A percentile compares a stretch with the other conserved stretches of the same genome.
Evolutionary conservation across 2,888 invertebrate genomes (phyloP).

Genomic region (Tholera decimalis): DNA sequence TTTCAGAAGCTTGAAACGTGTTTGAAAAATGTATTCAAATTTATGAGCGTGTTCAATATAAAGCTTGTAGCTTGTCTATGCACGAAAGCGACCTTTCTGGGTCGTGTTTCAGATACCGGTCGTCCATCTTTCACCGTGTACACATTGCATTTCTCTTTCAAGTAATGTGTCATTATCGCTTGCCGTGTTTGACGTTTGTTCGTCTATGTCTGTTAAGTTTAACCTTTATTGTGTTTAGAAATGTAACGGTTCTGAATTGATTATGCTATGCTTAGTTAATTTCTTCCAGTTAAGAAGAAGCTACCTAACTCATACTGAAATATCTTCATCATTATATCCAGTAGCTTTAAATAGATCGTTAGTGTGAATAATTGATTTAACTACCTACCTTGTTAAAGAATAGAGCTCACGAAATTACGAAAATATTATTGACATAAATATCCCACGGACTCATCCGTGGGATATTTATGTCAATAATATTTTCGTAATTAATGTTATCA

Average conservation of each 20-base stretch:
- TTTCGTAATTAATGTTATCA: constrained; percentile 51
- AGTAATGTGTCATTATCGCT: constrained; percentile 46
- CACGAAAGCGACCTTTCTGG: constrained; percentile 77
- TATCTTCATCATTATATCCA: neutral
- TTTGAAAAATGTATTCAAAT: constrained; percentile 53
- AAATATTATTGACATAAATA: no score
- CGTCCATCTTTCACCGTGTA: constrained; percentile 68
- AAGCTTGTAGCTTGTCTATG: constrained; percentile 33
- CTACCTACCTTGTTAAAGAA: neutral
- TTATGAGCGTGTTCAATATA: constrained; percentile 57
- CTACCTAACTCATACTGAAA: neutral
- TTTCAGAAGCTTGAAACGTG: constrained; percentile 38
- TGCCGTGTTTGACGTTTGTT: constrained; percentile 32
- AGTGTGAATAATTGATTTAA: constrained; percentile 16
- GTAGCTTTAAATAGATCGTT: constrained; percentile 7
- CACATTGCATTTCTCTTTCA: constrained; percentile 64
- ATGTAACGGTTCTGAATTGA: neutral
- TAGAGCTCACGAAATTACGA: no score
- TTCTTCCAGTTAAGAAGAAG: neutral
- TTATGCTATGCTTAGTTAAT: neutral
- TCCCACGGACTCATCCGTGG: constrained; percentile 32
- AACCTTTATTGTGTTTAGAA: constrained; percentile 7
- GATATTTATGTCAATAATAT: constrained; percentile 27
- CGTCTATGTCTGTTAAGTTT: neutral
- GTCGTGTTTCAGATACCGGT: constrained; percentile 68